Conservation (phyloP, 2,113 vertebrate species). For the Trogon surrucura region DNA sequence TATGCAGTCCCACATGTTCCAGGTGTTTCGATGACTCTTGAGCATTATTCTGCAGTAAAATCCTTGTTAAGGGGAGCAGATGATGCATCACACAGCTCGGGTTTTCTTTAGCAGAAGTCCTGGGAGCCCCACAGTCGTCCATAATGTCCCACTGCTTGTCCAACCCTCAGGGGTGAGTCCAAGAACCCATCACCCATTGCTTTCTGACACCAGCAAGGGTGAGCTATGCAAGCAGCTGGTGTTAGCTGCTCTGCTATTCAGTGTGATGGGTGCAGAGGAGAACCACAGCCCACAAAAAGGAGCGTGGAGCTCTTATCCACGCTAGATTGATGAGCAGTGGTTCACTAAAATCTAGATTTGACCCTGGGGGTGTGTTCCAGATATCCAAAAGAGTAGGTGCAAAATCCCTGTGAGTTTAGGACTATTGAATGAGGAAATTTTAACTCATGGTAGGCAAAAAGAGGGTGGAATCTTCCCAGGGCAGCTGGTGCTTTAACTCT, state of each 20-base stretch:
- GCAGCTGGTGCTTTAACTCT: neutral
- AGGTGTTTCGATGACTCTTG: neutral
- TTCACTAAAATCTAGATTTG: neutral
- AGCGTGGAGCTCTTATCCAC: neutral
- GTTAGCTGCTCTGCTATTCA: too few relatives aligned
- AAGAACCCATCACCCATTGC: neutral
- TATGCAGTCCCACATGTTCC: neutral
- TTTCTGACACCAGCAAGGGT: neutral
- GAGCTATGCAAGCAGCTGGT: neutral
- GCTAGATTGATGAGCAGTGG: neutral
- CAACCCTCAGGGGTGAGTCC: neutral
- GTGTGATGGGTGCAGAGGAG: neutral
- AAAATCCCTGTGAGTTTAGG: neutral
- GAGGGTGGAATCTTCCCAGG: neutral
- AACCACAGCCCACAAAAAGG: neutral
- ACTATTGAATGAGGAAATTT: neutral
- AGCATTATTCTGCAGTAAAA: neutral
- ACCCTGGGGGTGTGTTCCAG: rapidly evolving
- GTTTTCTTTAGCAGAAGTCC: neutral
- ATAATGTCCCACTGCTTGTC: neutral
- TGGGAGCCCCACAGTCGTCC: neutral
- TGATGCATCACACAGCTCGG: rapidly evolving
- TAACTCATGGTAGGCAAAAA: neutral
- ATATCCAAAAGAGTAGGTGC: neutral
- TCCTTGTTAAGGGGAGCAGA: neutral